Base-by-base conservation (phyloP, 2,113 vertebrate species). In the Noturus placidus region DNA sequence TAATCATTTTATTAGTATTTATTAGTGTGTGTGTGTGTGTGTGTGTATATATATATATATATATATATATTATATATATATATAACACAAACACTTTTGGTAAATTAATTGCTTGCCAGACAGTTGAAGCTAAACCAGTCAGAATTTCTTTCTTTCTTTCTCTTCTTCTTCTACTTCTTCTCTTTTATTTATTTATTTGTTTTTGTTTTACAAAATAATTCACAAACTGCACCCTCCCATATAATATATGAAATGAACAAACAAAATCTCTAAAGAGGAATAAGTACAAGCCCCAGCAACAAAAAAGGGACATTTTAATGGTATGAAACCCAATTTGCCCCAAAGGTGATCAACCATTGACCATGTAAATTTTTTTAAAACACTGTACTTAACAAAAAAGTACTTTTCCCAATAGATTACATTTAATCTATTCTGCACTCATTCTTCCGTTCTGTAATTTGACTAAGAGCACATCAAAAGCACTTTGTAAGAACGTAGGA, bases 381-480 rank as follows among this genome's bases (percentile, higher is more conserved):
- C 20, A 9, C 11, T 74, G 20, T 10, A 74, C 8, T 50, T 77
- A 14, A 77, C 7, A 76, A 25, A 50, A 5, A 3, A 8, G 8
- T 35, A 35, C 1, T 83, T 33, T 52, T 20, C 14, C 19, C 15
- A 20, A 30, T 38, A 77, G 33, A 42, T 42, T 76, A 6, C 30
- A 59, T 25, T 83, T 61, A 79, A 83, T 50, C n/a, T 17, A 83
- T 35, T 86, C 35, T 70, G 30, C 30, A 22, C 38, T 70, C 33
- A 63, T 67, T 65, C 77, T 67, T 82, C 65, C 46, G 7, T 77
- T 38, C 77, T 89, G 59, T 81, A 88, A 80, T 87, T 87, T 89
- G 57, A 4, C 72, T 89, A 88, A 90, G 86, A 87, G 83, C 81
- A 81, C 72, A 86, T 88, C 42, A 89, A 67, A 91, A 46, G 85